These are phyloP conservation scores for Sebastiscus albofasciatus DNA, from an alignment of 2,797 vertebrate species.

Conservation along the genomic window DNA sequence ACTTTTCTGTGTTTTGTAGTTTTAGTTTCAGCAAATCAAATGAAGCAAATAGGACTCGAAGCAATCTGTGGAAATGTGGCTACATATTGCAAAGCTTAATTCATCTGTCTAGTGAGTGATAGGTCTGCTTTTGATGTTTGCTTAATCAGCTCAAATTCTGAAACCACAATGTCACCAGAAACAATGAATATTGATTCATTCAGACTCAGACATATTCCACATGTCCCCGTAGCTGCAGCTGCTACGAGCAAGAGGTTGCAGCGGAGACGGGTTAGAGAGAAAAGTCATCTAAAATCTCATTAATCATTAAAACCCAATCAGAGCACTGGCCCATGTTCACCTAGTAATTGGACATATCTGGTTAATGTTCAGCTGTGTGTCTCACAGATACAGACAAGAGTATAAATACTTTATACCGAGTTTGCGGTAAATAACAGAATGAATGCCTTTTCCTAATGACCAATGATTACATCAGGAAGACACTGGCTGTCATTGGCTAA, in stretches of 20 bases:
- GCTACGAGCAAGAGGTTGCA: slow-evolving; percentile 16
- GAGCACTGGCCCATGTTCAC: slow-evolving; percentile 43
- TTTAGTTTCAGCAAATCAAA: not conserved
- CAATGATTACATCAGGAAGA: slow-evolving; percentile 77
- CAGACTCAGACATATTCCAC: not conserved
- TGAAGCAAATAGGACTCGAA: not conserved
- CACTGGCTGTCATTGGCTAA: slow-evolving; percentile 70
- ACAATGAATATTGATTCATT: slow-evolving; percentile 19
- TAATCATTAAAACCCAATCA: slow-evolving; percentile 73
- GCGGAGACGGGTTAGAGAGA: slow-evolving; percentile 23
- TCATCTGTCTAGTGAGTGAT: not conserved
- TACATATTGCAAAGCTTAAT: not conserved
- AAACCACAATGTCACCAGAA: not conserved
- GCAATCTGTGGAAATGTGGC: not conserved
- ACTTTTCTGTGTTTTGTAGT: not conserved
- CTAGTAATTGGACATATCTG: slow-evolving; percentile 69
- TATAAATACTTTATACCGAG: slow-evolving; percentile 65
- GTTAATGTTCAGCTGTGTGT: slow-evolving; percentile 60
- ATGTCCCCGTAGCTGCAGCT: slow-evolving; percentile 5
- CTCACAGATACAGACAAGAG: slow-evolving; percentile 47
- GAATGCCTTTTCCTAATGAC: slow-evolving; percentile 72
- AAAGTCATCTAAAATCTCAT: slow-evolving; percentile 60
- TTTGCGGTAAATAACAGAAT: slow-evolving; percentile 74
- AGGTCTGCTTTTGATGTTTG: slow-evolving; percentile 4
- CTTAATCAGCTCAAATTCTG: slow-evolving; percentile 12